Conservation (phyloP, 2,888 invertebrate genomes). For the Plebejus anna region DNA sequence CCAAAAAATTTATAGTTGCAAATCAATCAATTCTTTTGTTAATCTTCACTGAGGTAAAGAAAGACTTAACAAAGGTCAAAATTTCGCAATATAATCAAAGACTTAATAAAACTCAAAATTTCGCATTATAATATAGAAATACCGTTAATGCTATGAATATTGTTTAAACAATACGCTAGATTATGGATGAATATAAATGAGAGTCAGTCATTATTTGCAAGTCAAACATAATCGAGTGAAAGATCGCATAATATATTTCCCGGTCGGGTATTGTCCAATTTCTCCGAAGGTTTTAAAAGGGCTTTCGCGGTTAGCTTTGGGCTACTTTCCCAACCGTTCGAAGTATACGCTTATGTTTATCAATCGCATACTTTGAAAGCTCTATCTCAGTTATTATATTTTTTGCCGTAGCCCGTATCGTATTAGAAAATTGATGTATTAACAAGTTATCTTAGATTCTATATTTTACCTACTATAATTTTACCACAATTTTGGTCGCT, state of each 20-base stretch:
- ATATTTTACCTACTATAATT: too few species aligned
- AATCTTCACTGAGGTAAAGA: too few species aligned
- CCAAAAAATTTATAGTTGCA: not conserved
- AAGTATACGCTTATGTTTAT: not conserved
- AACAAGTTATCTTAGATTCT: too few species aligned
- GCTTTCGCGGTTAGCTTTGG: constrained; percentile 3
- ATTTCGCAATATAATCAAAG: not conserved
- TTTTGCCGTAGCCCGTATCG: too few species aligned
- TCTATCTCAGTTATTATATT: not conserved
- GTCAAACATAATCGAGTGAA: constrained; percentile 23
- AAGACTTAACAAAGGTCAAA: not conserved
- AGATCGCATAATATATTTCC: constrained; percentile 20
- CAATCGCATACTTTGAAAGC: not conserved
- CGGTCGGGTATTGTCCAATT: constrained; percentile 12
- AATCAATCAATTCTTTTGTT: too few species aligned
- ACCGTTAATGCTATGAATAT: constrained; percentile 9
- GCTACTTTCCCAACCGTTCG: constrained; percentile 5
- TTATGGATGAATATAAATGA: constrained; percentile 21
- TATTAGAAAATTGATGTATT: too few species aligned
- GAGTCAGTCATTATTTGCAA: constrained; percentile 26
- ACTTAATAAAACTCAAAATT: not conserved
- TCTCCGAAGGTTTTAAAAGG: constrained; percentile 21
- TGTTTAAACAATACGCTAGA: not conserved
- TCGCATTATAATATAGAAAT: not conserved
- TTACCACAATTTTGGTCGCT: too few species aligned